Evolutionary conservation across 2,113 vertebrate species (phyloP), one percentile per base, ranked within the genome.

Genomic region (Coptodon bakossiorum): DNA sequence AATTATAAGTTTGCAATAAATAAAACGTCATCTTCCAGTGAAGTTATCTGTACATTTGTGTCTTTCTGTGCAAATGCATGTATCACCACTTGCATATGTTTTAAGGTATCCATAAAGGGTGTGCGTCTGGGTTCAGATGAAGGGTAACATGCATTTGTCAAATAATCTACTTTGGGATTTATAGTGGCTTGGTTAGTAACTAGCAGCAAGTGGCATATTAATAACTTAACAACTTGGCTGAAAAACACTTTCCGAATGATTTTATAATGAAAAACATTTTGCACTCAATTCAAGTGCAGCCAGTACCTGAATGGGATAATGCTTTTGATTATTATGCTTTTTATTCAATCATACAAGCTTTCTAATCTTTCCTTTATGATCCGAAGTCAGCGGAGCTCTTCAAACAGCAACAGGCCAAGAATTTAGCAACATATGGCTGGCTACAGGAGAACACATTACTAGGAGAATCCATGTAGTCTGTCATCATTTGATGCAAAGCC

Each of bases 381-480:
- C 52, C 12, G 1, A 82, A 57, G 79, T 90, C 38, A 29, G 66
- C 40, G 12, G 48, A 12, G 40, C 59, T 82, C 31, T 57, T 76
- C 53, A 56, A 50, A 17, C 14, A 31, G 68, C 43, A 89, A 66
- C 29, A 57, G 2, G 84, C 85, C 45, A 71, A 71, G 86, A 71
- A 82, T 84, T 86, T 54, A 85, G 80, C 17, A 87, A 80, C 63
- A 45, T 89, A 83, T 81, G 31, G 76, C 54, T 8, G 40, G 76
- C 78, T 79, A 52, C 86, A 34, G 80, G 82, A 78, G 45, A 78
- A 78, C 17, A 52, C 45, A 78, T 78, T 78, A 78, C 73, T 52
- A 78, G 73, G 73, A 88, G 78, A 86, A 92, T 93, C 93, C 87
- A 78, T 90, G 91, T 84, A 94, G 88, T 94, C 94, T 93, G 89